Evolutionary conservation across 2,797 vertebrate genomes (phyloP), one percentile per base, ranked within the genome.

Genomic region (Mastacembelus armatus): DNA sequence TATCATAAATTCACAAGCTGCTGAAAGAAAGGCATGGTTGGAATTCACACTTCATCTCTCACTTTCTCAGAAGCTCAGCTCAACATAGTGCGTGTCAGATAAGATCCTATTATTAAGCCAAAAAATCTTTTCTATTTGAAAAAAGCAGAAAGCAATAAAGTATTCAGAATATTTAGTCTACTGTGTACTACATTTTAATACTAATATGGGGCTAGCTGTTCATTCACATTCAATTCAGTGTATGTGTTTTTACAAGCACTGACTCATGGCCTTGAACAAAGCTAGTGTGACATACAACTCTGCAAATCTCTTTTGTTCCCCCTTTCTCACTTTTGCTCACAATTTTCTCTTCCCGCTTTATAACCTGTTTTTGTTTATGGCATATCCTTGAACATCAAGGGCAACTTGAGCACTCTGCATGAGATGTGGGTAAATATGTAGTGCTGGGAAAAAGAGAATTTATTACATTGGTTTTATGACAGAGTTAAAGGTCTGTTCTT

Each of bases 1-100:
- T 92, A 81, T 91, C 89, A 88, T 92, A 92, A 92, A 94, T 92
- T 88, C 84, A 88, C 74, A 67, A 83, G 85, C 92, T 85, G 87
- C 80, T 79, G 89, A 89, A 89, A 84, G 85, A 84, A 84, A 88
- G 77, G 90, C 87, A 92, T 72, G 92, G 78, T 76, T 85, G 91
- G 89, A 89, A 93, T 94, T 93, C 87, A 91, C 91, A 93, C 90
- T 88, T 89, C 80, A 22, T 74, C 65, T 29, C 40, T 74, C 71
- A 68, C 85, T 85, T 86, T 90, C 83, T 83, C 84, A 80, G 81
- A 83, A 78, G 30, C 77, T 43, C 73, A 48, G 50, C 62, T 57
- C 36, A 57, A 50, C 61, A 70, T 66, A 85, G 72, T 57, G 40
- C 42, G 47, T 63, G 66, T 67, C 51, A 66, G 64, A 80, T 49